phyloP scores from a whole-genome alignment of 2,888 invertebrate genomes.

The Minunthozetes semirufus region DNA sequence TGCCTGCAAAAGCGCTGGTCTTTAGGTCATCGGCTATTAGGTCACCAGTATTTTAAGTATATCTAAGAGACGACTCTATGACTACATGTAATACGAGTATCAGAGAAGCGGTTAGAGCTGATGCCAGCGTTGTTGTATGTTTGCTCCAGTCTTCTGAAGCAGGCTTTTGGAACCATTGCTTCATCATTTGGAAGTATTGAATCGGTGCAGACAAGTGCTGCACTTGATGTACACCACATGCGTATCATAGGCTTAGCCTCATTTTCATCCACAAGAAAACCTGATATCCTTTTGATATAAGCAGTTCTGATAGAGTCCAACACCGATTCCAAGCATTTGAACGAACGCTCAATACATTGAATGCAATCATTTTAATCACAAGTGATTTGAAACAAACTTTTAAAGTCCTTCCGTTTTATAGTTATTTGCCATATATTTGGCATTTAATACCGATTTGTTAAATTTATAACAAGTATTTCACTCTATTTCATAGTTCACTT shows the following conservation, averaged over 20 bases:
- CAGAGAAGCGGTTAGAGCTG: neutral
- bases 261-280: neutral
- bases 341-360: neutral
- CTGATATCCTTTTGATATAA: slow-evolving; percentile 5
- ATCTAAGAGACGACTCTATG: neutral
- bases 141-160: too few species aligned
- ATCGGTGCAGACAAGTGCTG: slow-evolving; percentile 2
- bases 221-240: neutral
- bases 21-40: slow-evolving; percentile 29
- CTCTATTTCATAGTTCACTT: too few species aligned
- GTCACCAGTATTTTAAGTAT: slow-evolving; percentile 26
- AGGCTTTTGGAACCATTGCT: too few species aligned
- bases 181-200: neutral
- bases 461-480: too few species aligned
- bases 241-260: slow-evolving; percentile 15
- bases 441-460: too few species aligned
- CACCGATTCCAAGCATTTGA: neutral
- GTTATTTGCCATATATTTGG: too few species aligned
- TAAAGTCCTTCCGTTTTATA: too few species aligned
- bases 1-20: slow-evolving; percentile 7
- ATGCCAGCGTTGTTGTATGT: neutral
- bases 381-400: too few species aligned
- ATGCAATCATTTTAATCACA: neutral
- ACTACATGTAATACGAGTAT: neutral
- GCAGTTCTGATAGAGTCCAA: neutral